Conservation (phyloP, 2,113 vertebrate species). For the Lamprotornis superbus region DNA sequence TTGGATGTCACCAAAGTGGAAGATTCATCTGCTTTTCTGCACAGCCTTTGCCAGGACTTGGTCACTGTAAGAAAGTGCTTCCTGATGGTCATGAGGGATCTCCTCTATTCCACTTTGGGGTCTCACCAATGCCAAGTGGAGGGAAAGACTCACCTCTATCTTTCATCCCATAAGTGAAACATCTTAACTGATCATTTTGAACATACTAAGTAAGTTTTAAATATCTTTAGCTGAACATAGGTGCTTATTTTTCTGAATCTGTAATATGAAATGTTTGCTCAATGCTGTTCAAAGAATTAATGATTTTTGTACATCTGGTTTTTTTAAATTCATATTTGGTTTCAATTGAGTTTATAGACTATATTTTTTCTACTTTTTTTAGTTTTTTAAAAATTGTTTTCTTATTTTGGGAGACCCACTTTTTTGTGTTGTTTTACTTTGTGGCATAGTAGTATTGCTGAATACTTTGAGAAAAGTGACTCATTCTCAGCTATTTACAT, state of each 20-base stretch:
- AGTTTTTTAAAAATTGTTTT: background rate
- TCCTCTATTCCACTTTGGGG: background rate
- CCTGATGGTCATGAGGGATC: no score
- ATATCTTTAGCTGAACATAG: background rate
- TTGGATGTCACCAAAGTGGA: background rate
- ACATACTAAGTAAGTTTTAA: background rate
- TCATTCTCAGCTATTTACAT: background rate
- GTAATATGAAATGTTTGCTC: background rate
- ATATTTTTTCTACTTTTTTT: background rate
- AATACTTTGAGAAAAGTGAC: background rate
- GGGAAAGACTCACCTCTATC: background rate
- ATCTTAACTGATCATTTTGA: background rate
- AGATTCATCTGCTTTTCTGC: background rate
- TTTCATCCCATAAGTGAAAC: background rate
- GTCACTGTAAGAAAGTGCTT: background rate
- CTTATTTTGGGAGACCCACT: background rate
- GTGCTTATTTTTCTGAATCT: background rate
- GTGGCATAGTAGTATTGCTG: background rate
- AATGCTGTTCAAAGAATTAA: background rate
- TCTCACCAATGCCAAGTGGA: background rate
- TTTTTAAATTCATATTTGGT: background rate
- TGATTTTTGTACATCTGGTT: background rate
- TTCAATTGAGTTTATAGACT: background rate
- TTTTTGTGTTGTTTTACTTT: background rate
- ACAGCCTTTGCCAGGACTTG: accelerated